Evolutionary conservation across 2,113 vertebrate genomes (phyloP), one percentile per base, ranked within the genome.

Genomic region (Meles meles): DNA sequence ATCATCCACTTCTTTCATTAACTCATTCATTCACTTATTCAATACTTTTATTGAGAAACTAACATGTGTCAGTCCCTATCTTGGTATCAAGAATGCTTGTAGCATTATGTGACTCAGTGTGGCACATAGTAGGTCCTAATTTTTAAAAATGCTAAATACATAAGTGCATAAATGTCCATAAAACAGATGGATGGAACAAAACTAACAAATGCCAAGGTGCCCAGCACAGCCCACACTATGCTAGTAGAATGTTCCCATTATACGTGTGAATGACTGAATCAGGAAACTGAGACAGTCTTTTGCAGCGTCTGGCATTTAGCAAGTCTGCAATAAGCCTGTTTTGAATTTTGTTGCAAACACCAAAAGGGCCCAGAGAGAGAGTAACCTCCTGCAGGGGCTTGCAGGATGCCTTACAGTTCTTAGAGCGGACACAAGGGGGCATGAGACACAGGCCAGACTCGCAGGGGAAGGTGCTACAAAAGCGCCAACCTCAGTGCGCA

Each of bases 321-420:
- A 15, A 37, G 12, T 59, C n/a, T 91, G 31, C 9, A 34, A 23
- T 3, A 63, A 74, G 20, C 80, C 57, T 27, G 34, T 42, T 11
- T 11, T 18, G 15, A 91, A 9, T 6, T 14, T 27, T 20, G 21
- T 37, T 57, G 13, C 14, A 39, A 74, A 86, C 77, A 55, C 49
- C 25, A 9, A 55, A 11, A 6, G 7, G 27, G 20, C 27, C 37
- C n/a, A 59, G 20, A 9, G 23, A 9, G 23, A 52, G 12, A 13
- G 9, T 21, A 2, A 5, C 21, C 9, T 1, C 0, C 14, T 29
- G 10, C 25, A 6, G 47, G 18, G 11, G 3, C 15, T 21, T 21
- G 21, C 27, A 52, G 14, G 27, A n/a, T 67, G 29, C 61, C 23
- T 3, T 96, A 59, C 39, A 81, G 76, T 90, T 94, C 84, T 74